These are phyloP conservation scores for Trypoxylon attenuatum DNA, from an alignment of 2,888 invertebrate genomes.

Conservation along the genomic window DNA sequence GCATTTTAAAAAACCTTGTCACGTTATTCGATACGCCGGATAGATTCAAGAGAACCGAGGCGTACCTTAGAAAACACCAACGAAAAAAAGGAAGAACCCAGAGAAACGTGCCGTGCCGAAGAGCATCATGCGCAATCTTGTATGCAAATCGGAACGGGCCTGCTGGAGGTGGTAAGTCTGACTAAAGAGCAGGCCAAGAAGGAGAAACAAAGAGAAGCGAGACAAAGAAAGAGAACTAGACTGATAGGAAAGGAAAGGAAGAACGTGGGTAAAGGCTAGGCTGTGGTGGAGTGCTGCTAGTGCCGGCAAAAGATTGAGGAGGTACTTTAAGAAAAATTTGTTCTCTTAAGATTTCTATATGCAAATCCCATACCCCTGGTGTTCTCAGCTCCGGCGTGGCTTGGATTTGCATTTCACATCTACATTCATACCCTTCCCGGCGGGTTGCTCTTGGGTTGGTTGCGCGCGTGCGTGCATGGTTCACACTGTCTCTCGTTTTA, in stretches of 20 bases:
- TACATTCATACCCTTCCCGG: slow-evolving; percentile 31
- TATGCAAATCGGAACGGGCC: slow-evolving; percentile 50
- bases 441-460: neutral
- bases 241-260: neutral
- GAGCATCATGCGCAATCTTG: slow-evolving; percentile 57
- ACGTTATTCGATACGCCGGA: slow-evolving; percentile 61
- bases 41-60: slow-evolving; percentile 22
- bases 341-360: slow-evolving; percentile 59
- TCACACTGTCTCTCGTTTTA: slow-evolving; percentile 48
- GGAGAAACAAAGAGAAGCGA: neutral
- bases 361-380: slow-evolving; percentile 45
- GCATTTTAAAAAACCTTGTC: slow-evolving; percentile 57
- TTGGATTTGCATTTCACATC: slow-evolving; percentile 53
- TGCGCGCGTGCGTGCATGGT: slow-evolving; percentile 4
- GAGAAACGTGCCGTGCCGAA: slow-evolving; percentile 47
- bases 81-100: slow-evolving; percentile 24
- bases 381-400: slow-evolving; percentile 20
- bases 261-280: neutral
- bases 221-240: neutral
- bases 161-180: slow-evolving; percentile 19
- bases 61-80: slow-evolving; percentile 2
- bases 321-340: slow-evolving; percentile 50
- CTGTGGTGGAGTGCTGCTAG: neutral
- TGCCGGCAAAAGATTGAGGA: slow-evolving; percentile 6
- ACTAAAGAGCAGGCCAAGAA: slow-evolving; percentile 1